Evolutionary conservation across 2,113 vertebrate species (phyloP).

Genomic region (Callospermophilus lateralis): DNA sequence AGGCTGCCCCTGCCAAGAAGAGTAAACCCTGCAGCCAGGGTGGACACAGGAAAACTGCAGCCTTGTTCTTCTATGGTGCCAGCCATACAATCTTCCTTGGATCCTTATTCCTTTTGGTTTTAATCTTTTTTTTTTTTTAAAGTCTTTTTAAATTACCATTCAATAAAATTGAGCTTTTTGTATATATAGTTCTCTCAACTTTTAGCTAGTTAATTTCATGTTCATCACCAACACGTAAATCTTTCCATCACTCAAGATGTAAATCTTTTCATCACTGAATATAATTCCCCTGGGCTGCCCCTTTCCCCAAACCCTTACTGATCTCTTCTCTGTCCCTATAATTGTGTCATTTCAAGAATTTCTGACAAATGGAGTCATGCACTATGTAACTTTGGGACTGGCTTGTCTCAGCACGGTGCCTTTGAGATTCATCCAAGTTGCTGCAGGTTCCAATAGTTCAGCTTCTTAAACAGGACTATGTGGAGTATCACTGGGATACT

Average conservation of each 20-base stretch:
- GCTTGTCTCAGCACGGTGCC: not conserved
- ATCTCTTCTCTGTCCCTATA: not conserved
- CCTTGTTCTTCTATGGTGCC: not conserved
- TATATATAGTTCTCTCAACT: not conserved
- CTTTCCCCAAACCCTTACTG: not conserved
- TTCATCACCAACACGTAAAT: not conserved
- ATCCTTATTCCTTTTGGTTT: not conserved
- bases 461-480: not conserved
- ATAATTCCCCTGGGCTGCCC: not conserved
- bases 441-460: rapidly evolving
- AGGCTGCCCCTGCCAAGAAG: not conserved
- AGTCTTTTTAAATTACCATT: not conserved
- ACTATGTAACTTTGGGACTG: not conserved
- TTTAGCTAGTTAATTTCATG: not conserved
- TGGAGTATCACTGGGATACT: not conserved
- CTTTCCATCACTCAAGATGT: not conserved
- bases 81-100: not conserved
- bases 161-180: not conserved
- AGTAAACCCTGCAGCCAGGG: not conserved
- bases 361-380: not conserved
- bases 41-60: not conserved
- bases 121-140: not conserved
- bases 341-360: not conserved
- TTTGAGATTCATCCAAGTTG: not conserved
- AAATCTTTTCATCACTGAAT: not conserved